phyloP scores from a whole-genome alignment of 2,888 invertebrate genomes.

The Orthonevra nobilis region DNA sequence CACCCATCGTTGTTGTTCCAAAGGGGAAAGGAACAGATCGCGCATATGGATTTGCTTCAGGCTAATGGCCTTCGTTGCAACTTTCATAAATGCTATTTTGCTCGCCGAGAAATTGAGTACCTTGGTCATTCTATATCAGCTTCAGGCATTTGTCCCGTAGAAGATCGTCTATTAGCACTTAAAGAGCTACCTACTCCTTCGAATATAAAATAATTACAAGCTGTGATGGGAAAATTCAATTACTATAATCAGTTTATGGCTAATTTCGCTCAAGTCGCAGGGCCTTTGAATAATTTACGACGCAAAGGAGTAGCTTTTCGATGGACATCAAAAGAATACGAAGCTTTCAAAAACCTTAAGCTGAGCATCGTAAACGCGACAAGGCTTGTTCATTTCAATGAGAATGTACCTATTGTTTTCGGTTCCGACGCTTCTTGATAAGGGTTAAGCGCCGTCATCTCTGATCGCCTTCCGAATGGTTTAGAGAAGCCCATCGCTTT shows the following conservation, averaged over 20 bases:
- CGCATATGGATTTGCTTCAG: not conserved
- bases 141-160: slow-evolving; percentile 40
- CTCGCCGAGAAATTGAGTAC: slow-evolving; percentile 35
- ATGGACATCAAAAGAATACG: slow-evolving; percentile 18
- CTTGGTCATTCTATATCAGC: slow-evolving; percentile 48
- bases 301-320: slow-evolving; percentile 10
- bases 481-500: slow-evolving; percentile 37
- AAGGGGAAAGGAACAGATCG: not conserved
- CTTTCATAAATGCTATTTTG: not conserved
- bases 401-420: slow-evolving; percentile 21
- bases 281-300: slow-evolving; percentile 34
- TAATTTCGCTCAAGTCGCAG: slow-evolving; percentile 41
- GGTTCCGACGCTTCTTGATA: slow-evolving; percentile 36
- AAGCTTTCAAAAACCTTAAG: slow-evolving; percentile 15
- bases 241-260: slow-evolving; percentile 57
- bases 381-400: slow-evolving; percentile 32
- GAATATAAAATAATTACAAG: slow-evolving; percentile 43
- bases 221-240: slow-evolving; percentile 30
- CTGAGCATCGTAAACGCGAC: slow-evolving; percentile 2
- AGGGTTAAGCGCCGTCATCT: slow-evolving; percentile 31
- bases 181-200: slow-evolving; percentile 27
- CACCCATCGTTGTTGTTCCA: too few species aligned
- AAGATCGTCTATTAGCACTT: slow-evolving; percentile 51
- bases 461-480: slow-evolving; percentile 30
- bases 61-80: slow-evolving; percentile 41